A percentile compares a stretch with the other conserved stretches of the same genome.
Conservation (phyloP, 2,113 vertebrate genomes). For the Haplotaxodon microlepis region DNA sequence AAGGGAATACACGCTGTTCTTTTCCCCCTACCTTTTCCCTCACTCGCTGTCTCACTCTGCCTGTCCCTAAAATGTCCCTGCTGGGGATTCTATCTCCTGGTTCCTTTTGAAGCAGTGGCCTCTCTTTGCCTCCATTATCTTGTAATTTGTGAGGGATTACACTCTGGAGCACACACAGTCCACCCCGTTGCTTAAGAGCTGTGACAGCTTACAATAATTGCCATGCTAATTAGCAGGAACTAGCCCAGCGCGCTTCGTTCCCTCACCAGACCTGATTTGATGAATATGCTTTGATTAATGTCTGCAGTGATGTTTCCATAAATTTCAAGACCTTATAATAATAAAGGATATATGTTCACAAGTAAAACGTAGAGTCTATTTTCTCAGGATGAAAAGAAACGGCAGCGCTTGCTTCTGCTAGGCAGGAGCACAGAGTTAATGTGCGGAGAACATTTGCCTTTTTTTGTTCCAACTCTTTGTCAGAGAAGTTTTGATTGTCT, state of each 20-base stretch:
- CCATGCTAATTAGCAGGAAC: conserved; percentile 68
- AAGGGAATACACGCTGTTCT: conserved; percentile 25
- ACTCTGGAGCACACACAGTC: conserved; percentile 62
- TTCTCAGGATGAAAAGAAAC: not conserved
- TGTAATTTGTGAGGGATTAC: conserved; percentile 74
- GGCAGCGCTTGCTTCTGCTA: not conserved
- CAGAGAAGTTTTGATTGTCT: not conserved
- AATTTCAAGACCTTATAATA: not conserved
- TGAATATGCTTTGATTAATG: conserved; percentile 59
- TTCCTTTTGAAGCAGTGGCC: conserved; percentile 64
- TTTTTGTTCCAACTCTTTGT: not conserved
- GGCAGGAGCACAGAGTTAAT: not conserved
- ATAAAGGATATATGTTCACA: not conserved
- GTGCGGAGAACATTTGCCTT: not conserved
- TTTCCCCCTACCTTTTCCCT: conserved; percentile 16
- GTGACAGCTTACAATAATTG: conserved; percentile 76
- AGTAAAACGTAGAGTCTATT: not conserved
- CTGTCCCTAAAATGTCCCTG: conserved; percentile 61
- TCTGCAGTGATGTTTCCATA: conserved; percentile 9
- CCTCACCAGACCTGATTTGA: conserved; percentile 58
- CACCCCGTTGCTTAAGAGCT: conserved; percentile 69
- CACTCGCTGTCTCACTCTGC: not conserved
- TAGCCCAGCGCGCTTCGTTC: conserved; percentile 41
- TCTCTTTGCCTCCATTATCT: conserved; percentile 70
- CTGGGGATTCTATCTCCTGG: conserved; percentile 64